Evolutionary conservation across 2,113 vertebrate species (phyloP).

Genomic region (Hippolais icterina): DNA sequence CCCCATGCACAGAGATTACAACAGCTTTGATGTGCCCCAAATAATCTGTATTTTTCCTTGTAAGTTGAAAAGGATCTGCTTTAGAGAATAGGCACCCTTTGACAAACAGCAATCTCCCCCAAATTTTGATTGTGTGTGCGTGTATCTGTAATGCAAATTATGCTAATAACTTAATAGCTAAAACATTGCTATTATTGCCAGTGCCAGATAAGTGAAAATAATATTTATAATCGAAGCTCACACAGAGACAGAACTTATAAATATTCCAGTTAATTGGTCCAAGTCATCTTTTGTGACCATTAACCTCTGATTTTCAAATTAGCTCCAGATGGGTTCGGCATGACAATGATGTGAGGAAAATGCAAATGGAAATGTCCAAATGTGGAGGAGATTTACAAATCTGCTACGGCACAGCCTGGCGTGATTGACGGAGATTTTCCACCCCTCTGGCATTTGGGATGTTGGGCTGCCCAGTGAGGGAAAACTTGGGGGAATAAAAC

Average conservation of each 20-base stretch:
- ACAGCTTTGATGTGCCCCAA: slow-evolving; percentile 36
- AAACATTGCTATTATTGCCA: slow-evolving; percentile 16
- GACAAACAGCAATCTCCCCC: not conserved
- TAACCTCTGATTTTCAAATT: slow-evolving; percentile 52
- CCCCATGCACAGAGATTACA: slow-evolving; percentile 18
- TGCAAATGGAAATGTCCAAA: not conserved
- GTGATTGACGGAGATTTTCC: not conserved
- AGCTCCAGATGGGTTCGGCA: slow-evolving; percentile 7
- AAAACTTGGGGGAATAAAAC: not conserved
- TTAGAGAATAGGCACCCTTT: not conserved
- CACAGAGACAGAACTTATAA: not conserved
- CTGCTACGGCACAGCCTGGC: not conserved
- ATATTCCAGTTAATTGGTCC: slow-evolving; percentile 46
- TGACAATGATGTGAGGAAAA: not conserved
- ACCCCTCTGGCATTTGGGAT: not conserved
- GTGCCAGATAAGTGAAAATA: slow-evolving; percentile 20
- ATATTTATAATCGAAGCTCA: not conserved
- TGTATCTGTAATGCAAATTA: not conserved
- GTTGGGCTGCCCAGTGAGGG: not conserved
- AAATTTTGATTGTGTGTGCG: not conserved
- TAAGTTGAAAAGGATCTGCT: not conserved
- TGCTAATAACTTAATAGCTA: not conserved
- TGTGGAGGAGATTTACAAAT: not conserved
- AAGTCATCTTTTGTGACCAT: slow-evolving; percentile 40
- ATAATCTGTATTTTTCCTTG: not conserved